phyloP scores from a whole-genome alignment of 1,140 invertebrate species.

The Drosophila parabipectinata region DNA sequence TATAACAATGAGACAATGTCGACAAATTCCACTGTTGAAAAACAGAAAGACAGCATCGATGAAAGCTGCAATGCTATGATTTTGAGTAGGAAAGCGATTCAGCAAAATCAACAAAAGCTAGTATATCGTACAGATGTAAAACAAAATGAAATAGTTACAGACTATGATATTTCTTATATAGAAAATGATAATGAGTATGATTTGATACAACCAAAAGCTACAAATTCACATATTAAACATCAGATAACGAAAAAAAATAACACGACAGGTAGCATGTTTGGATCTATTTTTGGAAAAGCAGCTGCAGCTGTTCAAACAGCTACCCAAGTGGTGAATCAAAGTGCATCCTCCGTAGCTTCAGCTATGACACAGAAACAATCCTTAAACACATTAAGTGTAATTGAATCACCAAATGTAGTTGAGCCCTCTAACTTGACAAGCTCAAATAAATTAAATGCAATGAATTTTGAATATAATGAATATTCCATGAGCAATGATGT shows the following conservation, averaged over 20 bases:
- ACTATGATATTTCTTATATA: not conserved
- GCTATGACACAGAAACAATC: slow-evolving; percentile 84
- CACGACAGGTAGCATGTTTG: slow-evolving; percentile 65
- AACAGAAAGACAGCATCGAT: slow-evolving; percentile 10
- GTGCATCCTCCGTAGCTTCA: slow-evolving; percentile 79
- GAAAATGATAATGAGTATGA: not conserved
- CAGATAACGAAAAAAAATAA: slow-evolving; percentile 20
- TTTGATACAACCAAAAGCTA: not conserved
- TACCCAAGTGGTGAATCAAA: slow-evolving; percentile 83
- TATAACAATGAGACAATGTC: slow-evolving; percentile 1
- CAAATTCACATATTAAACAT: slow-evolving; percentile 5
- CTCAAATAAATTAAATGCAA: slow-evolving; percentile 8
- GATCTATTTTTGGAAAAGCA: slow-evolving; percentile 70
- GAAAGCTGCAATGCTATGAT: slow-evolving; percentile 28
- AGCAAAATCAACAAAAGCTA: not conserved
- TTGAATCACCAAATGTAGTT: slow-evolving; percentile 12
- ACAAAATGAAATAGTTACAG: not conserved
- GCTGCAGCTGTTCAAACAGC: slow-evolving; percentile 84
- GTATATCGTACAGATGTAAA: not conserved
- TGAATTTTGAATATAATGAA: slow-evolving; percentile 34
- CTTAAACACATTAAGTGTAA: slow-evolving; percentile 16
- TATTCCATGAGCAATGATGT: slow-evolving; percentile 27
- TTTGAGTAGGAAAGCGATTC: slow-evolving; percentile 18
- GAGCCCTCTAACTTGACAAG: not conserved
- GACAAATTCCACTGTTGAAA: slow-evolving; percentile 8